Conservation (phyloP, 1,140 invertebrate genomes). For the Drosophila lacteicornis region DNA sequence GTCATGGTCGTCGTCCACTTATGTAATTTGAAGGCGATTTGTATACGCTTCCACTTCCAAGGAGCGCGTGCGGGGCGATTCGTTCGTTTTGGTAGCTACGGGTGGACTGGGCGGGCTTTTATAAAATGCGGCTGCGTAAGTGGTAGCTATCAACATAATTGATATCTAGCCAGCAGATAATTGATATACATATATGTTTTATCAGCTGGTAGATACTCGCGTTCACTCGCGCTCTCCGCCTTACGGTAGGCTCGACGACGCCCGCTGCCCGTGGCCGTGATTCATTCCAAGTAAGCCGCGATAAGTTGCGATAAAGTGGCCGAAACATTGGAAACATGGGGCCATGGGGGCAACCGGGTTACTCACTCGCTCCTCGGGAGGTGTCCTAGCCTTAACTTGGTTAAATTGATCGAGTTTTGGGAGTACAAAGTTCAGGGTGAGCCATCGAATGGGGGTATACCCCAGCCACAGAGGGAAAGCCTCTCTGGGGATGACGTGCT, state of each 20-base stretch:
- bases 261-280: slow-evolving; percentile 20
- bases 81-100: slow-evolving; percentile 35
- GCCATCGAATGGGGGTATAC: slow-evolving; percentile 22
- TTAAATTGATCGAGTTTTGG: slow-evolving; percentile 18
- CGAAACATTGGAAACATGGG: slow-evolving; percentile 16
- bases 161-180: slow-evolving; percentile 48
- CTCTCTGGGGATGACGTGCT: slow-evolving; percentile 1
- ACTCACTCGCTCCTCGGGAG: slow-evolving; percentile 12
- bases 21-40: slow-evolving; percentile 2
- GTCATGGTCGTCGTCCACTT: slow-evolving; percentile 35
- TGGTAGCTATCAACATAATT: slow-evolving; percentile 45
- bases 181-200: slow-evolving; percentile 39
- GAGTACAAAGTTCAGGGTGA: slow-evolving; percentile 38
- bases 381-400: slow-evolving; percentile 6
- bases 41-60: neutral
- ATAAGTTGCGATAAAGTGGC: slow-evolving; percentile 28
- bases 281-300: slow-evolving; percentile 24
- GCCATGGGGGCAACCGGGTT: slow-evolving; percentile 16
- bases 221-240: slow-evolving; percentile 5
- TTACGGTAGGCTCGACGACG: slow-evolving; percentile 19
- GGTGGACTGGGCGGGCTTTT: slow-evolving; percentile 35
- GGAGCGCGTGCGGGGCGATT: slow-evolving; percentile 21
- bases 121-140: slow-evolving; percentile 37
- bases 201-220: slow-evolving; percentile 43
- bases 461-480: slow-evolving; percentile 6